Evolutionary conservation across 2,888 invertebrate genomes (phyloP).

Genomic region (Sinopyrophorus schimmeli): DNA sequence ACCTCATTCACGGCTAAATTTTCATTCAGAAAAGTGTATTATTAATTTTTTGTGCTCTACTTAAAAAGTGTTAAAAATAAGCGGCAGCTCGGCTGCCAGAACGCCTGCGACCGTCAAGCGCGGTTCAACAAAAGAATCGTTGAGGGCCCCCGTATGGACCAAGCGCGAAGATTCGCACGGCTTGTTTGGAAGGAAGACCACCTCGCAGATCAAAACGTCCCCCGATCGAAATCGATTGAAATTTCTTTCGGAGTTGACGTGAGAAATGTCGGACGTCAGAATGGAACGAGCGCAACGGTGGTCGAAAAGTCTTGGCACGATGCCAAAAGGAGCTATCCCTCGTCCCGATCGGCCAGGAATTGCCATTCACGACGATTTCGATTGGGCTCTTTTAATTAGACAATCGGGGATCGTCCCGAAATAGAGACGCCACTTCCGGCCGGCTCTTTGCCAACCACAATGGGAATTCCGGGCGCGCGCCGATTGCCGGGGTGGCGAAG

Average conservation of each 20-base stretch:
- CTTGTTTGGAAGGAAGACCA: constrained; percentile 17
- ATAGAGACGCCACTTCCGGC: constrained; percentile 50
- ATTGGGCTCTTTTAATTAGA: constrained; percentile 39
- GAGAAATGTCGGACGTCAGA: constrained; percentile 27
- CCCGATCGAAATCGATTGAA: constrained; percentile 18
- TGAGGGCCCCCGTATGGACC: too few relatives aligned
- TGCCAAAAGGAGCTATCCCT: constrained; percentile 29
- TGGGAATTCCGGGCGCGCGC: constrained; percentile 50
- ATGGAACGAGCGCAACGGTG: constrained; percentile 30
- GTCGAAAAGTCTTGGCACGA: constrained; percentile 30
- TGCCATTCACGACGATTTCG: constrained; percentile 38
- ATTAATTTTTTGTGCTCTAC: background rate
- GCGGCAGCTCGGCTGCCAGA: background rate
- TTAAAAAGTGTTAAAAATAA: constrained; percentile 1
- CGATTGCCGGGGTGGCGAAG: too few relatives aligned
- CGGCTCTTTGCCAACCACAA: constrained; percentile 55
- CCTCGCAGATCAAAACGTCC: constrained; percentile 12
- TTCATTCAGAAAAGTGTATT: too few relatives aligned
- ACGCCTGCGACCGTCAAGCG: background rate
- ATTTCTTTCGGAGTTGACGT: constrained; percentile 22
- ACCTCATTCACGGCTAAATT: too few relatives aligned
- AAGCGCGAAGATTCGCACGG: background rate
- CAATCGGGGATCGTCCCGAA: constrained; percentile 48
- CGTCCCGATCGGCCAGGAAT: constrained; percentile 36
- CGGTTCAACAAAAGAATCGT: constrained; percentile 1